Evolutionary conservation across 2,113 vertebrate genomes (phyloP).

Genomic region (Oreochromis aureus): DNA sequence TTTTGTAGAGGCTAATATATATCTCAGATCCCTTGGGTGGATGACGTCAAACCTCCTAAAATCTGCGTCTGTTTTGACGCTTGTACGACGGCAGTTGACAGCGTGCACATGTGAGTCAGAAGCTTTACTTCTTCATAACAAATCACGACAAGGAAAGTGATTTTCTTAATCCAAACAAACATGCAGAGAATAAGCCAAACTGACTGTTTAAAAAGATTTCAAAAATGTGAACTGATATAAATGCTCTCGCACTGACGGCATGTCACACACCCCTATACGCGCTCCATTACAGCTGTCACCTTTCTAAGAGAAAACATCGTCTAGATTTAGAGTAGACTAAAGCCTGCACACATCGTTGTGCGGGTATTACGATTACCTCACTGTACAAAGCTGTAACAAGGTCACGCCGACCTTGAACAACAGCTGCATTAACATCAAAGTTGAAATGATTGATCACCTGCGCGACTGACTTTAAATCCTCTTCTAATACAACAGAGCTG

Average conservation of each 20-base stretch:
- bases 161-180: background rate
- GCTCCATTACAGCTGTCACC: background rate
- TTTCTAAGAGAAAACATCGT: slow-evolving; percentile 13
- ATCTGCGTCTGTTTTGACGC: background rate
- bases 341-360: background rate
- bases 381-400: background rate
- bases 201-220: background rate
- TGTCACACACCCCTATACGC: background rate
- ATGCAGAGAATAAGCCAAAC: background rate
- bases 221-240: background rate
- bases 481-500: background rate
- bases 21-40: slow-evolving; percentile 14
- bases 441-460: background rate
- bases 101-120: slow-evolving; percentile 2
- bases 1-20: slow-evolving; percentile 13
- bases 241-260: background rate
- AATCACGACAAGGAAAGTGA: background rate
- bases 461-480: background rate
- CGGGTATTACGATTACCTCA: background rate
- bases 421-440: slow-evolving; percentile 15
- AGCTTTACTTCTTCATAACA: background rate
- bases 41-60: slow-evolving; percentile 24
- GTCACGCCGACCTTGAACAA: background rate
- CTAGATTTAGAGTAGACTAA: background rate
- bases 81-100: background rate